Percentiles rank a stretch among this genome's conserved stretches.
These are phyloP conservation scores for human DNA, from an alignment of 2,113 vertebrate genomes.

Conservation along the genomic window DNA sequence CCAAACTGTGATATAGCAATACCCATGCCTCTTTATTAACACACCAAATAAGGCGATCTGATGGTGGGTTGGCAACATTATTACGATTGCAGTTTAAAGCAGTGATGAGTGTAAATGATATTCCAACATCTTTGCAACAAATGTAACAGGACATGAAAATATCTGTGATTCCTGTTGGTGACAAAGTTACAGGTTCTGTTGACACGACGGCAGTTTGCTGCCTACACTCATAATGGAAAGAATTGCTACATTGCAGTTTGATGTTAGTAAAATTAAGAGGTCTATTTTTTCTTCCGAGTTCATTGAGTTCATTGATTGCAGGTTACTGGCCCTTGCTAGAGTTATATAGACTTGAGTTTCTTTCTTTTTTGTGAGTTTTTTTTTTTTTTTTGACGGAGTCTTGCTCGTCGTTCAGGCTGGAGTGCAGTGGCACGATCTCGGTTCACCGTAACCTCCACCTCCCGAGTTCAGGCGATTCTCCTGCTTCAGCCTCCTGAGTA, in stretches of 20 bases:
- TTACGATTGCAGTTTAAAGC: background rate
- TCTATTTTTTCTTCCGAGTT: background rate
- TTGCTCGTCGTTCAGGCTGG: no score
- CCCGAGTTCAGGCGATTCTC: no score
- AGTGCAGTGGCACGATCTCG: fast-evolving
- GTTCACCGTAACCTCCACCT: no score
- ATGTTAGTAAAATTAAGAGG: background rate
- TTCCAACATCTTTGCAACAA: background rate
- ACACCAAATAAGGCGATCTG: background rate
- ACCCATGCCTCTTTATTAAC: background rate
- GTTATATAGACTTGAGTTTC: no score
- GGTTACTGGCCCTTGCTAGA: background rate
- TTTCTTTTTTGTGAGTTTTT: no score
- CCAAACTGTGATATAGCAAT: background rate
- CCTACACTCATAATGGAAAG: background rate
- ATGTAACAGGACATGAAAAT: background rate
- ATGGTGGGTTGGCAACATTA: background rate
- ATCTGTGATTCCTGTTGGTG: background rate
- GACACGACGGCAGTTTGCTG: fast-evolving
- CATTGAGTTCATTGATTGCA: background rate
- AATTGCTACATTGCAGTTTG: background rate
- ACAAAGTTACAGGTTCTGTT: background rate
- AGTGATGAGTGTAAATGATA: background rate
- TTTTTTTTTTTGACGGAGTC: no score
- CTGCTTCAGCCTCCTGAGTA: no score